Evolutionary conservation across 2,888 invertebrate species (phyloP), one percentile per base, ranked within the genome.

Genomic region (Danaus chrysippus): DNA sequence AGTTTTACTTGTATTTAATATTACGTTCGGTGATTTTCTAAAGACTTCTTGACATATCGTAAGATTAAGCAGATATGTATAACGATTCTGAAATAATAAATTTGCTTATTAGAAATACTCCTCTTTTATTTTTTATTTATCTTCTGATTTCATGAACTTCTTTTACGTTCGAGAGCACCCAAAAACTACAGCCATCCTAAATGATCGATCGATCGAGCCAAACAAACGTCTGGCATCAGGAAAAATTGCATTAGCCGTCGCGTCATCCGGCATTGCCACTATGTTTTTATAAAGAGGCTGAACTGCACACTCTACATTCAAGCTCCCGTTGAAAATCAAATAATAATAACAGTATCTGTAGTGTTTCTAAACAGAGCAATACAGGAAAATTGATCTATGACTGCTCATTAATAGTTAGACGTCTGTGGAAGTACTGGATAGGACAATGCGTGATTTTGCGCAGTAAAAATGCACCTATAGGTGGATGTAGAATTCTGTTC

Each of bases 41-140:
- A 87, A 87, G 86, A 87, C 86, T 87, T 89, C 84, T 87, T 82
- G 80, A 87, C 87, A 88, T 89, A 88, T 90, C 89, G 86, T 87
- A 79, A 83, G 75, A 78, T 80, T 84, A 84, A 83, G 79, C 72
- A 67, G 79, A 79, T 83, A 84, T 81, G 81, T 88, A 84, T 86
- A 85, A 82, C 78, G 76, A 76, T 84, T 86, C 83, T 82, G 81
- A 79, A 72, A 76, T 73, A 88, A 88, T 87, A 89, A 87, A 88
- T 82, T 85, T 87, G 87, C 86, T 86, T 84, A 78, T 86, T 83
- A 80, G 86, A 84, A 86, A 82, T 62, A 43, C 49, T 15, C 53
- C 64, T 65, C 3, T 66, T 11, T 10, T 57, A 55, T 10, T 43
- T n/a, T 58, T 42, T 8, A 43, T 9, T 3, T 13, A 6, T 13